Evolutionary conservation across 2,888 invertebrate genomes (phyloP), one percentile per base, ranked within the genome.

Genomic region (Polymixis flavicincta): DNA sequence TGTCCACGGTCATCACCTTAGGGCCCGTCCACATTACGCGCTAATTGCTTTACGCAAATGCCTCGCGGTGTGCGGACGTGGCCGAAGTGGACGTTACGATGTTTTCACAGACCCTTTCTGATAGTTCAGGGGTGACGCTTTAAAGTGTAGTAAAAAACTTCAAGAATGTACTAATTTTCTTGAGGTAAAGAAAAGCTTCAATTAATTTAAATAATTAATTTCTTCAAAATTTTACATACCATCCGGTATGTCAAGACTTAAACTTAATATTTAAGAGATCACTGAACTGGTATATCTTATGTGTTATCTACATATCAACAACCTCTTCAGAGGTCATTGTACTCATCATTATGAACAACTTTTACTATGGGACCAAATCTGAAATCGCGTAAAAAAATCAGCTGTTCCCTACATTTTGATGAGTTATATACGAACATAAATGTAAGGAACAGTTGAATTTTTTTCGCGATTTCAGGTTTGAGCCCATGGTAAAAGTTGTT

Each of bases 31-130:
- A 93, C 93, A 94, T 94, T 94, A 93, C 89, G 92, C 93, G 94
- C 92, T 96, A 95, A 95, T 95, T 94, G 94, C 94, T 94, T 94
- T 94, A 94, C 93, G 92, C 93, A 93, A 92, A 94, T 94, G 92
- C 93, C 92, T 89, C 90, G 89, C 90, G 90, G 90, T 89, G 79
- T 82, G 84, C 84, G 87, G 85, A 88, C 87, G 86, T 84, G 87
- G 88, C 84, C 80, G 82, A 84, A 87, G 87, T 89, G 90, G 88
- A 90, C 90, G 86, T 85, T 85, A 84, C 88, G 80, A 86, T 89
- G 89, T 91, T 89, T 90, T 89, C 88, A 66, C 76, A 78, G 87
- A 90, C 90, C 92, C 89, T 92, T 89, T 88, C 87, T 65, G 61
- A 45, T 78, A 45, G 52, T 50, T 71, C 65, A 87, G 88, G 87